Percentiles rank a stretch among this genome's conserved stretches.
Evolutionary conservation across 2,888 invertebrate species (phyloP).

Genomic region (Drosophila kambysellisi): DNA sequence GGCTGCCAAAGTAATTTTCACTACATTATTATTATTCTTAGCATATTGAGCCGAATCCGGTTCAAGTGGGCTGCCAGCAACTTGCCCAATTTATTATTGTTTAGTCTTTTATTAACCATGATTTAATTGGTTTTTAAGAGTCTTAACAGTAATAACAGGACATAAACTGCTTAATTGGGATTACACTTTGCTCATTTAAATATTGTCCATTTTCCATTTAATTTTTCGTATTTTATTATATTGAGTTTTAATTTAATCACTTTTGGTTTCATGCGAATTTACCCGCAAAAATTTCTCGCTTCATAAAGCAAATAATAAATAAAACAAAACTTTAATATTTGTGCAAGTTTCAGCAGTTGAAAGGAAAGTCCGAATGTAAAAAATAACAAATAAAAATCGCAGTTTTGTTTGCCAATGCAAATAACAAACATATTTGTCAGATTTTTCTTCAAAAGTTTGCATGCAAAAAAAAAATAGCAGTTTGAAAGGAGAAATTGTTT

Average conservation of each 20-base stretch:
- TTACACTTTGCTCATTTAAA: background rate
- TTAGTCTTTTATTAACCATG: constrained; percentile 20
- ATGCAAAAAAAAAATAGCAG: background rate
- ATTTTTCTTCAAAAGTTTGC: background rate
- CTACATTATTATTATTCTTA: constrained; percentile 26
- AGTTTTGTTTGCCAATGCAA: background rate
- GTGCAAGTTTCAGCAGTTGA: background rate
- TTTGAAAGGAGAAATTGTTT: background rate
- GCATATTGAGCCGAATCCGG: background rate
- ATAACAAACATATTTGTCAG: background rate
- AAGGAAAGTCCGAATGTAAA: background rate
- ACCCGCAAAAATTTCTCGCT: background rate
- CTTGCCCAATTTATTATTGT: constrained; percentile 23
- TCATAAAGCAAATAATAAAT: background rate
- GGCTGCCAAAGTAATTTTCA: constrained; percentile 31
- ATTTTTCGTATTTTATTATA: background rate
- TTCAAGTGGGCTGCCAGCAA: background rate
- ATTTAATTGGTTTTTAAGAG: constrained; percentile 42
- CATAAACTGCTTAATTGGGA: background rate
- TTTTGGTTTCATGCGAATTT: background rate
- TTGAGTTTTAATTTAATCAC: background rate
- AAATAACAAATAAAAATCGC: background rate
- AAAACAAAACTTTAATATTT: background rate
- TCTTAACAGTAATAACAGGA: background rate
- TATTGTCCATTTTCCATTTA: background rate